Conservation (phyloP, 2,113 vertebrate genomes). For the Rissa tridactyla region DNA sequence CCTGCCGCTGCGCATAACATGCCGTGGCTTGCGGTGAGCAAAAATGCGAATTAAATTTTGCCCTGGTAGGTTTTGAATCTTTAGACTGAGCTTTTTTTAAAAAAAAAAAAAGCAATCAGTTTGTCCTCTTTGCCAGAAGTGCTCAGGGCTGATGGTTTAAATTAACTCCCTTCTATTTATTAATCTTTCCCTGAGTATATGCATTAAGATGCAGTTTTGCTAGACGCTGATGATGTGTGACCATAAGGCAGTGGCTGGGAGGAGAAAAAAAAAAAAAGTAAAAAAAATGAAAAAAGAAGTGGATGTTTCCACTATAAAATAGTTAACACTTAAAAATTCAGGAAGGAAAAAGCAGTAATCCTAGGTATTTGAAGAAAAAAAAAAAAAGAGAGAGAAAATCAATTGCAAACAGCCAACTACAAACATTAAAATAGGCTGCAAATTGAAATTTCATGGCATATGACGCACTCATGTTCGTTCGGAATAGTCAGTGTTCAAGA, state of each 20-base stretch:
- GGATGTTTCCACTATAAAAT: not conserved
- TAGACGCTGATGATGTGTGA: not conserved
- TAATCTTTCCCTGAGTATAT: not conserved
- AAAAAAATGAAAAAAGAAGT: not conserved
- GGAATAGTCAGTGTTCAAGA: not conserved
- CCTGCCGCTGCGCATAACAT: not conserved
- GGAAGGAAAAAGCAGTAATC: not conserved
- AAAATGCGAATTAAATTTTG: not conserved
- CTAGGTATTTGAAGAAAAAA: not conserved
- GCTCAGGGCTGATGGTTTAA: constrained; percentile 7
- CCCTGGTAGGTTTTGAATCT: not conserved
- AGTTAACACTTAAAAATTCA: not conserved
- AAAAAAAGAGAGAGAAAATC: not conserved
- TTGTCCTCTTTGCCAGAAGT: not conserved
- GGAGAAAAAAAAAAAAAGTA: too few relatives aligned
- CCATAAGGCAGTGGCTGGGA: not conserved
- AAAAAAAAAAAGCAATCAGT: not conserved
- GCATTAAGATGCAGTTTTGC: not conserved
- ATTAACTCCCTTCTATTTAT: not conserved
- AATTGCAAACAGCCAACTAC: not conserved
- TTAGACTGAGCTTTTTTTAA: not conserved
- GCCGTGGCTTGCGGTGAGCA: not conserved
- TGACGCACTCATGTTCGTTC: not conserved
- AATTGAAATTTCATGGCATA: not conserved
- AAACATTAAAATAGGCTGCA: not conserved